Evolutionary conservation across 1,140 invertebrate genomes (phyloP).

Genomic region (Oscheius sp.): DNA sequence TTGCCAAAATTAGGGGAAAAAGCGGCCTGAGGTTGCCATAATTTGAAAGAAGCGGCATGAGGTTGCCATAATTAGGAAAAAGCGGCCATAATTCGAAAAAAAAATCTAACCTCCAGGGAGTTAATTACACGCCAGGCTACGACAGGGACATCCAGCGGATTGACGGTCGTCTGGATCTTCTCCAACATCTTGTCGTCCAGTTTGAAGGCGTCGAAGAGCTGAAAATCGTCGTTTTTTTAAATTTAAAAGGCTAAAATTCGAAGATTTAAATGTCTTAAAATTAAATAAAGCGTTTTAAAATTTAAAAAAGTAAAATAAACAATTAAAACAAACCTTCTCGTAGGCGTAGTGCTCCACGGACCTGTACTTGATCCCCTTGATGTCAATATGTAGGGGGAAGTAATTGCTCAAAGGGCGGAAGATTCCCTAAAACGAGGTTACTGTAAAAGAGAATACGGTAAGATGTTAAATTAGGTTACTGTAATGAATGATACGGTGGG

Average conservation of each 20-base stretch:
- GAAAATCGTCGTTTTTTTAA: conserved; percentile 4
- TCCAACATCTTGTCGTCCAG: conserved; percentile 52
- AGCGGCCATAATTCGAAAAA: not conserved
- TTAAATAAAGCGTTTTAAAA: not conserved
- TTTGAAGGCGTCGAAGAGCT: conserved; percentile 53
- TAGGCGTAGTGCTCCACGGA: conserved; percentile 61
- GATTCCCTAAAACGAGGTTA: conserved; percentile 39
- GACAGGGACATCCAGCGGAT: conserved; percentile 46
- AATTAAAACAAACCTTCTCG: conserved; percentile 40
- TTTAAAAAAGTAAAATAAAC: not conserved
- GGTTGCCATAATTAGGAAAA: not conserved
- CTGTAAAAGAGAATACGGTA: not conserved
- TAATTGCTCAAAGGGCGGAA: conserved; percentile 59
- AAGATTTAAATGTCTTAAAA: no score
- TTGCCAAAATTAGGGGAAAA: no score
- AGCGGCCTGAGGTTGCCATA: no score
- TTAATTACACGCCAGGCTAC: conserved; percentile 48
- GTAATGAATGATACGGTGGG: not conserved
- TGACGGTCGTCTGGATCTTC: conserved; percentile 55
- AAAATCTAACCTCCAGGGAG: conserved; percentile 41
- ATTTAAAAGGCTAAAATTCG: no score
- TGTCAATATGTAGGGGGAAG: conserved; percentile 50
- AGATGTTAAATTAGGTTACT: no score
- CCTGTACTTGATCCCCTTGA: conserved; percentile 50
- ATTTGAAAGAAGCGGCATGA: no score